These are phyloP conservation scores for Alectoris magna DNA, from an alignment of 2,797 vertebrate species.

Conservation along the genomic window DNA sequence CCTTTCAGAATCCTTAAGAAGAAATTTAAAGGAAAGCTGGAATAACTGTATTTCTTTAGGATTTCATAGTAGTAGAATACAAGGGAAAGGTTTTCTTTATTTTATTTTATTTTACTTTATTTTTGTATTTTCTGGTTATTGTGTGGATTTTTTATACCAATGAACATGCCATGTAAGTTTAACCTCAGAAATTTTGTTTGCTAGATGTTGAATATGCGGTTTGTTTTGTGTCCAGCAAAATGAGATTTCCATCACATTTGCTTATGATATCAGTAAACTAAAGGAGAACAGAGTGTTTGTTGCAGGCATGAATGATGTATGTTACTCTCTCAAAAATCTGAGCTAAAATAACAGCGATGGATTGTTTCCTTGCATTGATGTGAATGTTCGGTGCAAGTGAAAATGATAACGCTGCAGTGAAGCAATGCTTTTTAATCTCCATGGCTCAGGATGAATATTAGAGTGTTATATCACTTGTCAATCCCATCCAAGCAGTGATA, in stretches of 20 bases:
- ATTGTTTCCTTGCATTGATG: background rate
- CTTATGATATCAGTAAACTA: background rate
- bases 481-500: background rate
- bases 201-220: background rate
- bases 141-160: background rate
- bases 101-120: background rate
- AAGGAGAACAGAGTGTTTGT: background rate
- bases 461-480: background rate
- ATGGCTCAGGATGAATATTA: rapidly evolving
- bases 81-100: background rate
- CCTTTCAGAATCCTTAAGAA: background rate
- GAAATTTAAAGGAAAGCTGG: background rate
- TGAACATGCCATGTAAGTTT: background rate
- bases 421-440: background rate
- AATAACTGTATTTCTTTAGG: background rate
- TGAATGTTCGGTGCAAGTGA: background rate
- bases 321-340: background rate
- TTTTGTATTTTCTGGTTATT: background rate
- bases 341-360: background rate
- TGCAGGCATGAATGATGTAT: background rate
- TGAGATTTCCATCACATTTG: background rate
- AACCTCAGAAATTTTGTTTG: background rate
- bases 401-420: background rate
- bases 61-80: background rate
- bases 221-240: background rate